phyloP scores from a whole-genome alignment of 2,797 vertebrate genomes.

The Distichodus sexfasciatus region DNA sequence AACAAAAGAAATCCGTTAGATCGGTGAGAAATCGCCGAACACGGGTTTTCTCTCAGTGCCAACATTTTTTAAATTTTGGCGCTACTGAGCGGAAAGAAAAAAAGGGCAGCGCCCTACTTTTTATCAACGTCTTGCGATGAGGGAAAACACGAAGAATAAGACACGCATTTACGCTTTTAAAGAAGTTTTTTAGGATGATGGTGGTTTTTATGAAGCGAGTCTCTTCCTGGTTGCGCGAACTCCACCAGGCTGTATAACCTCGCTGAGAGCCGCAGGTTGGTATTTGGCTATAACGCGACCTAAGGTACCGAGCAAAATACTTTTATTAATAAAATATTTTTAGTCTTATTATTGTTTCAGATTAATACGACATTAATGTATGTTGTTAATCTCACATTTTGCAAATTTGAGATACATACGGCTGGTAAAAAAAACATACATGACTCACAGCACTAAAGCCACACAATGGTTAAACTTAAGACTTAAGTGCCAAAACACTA shows the following conservation, averaged over 20 bases:
- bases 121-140: no score
- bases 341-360: no score
- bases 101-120: not conserved
- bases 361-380: no score
- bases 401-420: no score
- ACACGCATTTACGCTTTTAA: not conserved
- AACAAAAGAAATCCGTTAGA: slow-evolving; percentile 39
- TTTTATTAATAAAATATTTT: no score
- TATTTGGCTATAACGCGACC: no score
- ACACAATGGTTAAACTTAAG: no score
- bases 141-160: not conserved
- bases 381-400: no score
- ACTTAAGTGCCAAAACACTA: no score
- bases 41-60: not conserved
- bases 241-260: slow-evolving; percentile 9
- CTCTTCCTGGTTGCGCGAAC: slow-evolving; percentile 48
- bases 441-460: no score
- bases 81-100: slow-evolving; percentile 6
- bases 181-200: not conserved
- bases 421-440: no score
- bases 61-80: slow-evolving; percentile 30
- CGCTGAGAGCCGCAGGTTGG: not conserved
- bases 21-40: slow-evolving; percentile 22
- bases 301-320: no score
- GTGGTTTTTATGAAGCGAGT: slow-evolving; percentile 4